Percentiles rank a stretch among this genome's conserved stretches.
These are phyloP conservation scores for Harlomillsia oculata DNA, from an alignment of 1,140 invertebrate genomes.

Conservation along the genomic window DNA sequence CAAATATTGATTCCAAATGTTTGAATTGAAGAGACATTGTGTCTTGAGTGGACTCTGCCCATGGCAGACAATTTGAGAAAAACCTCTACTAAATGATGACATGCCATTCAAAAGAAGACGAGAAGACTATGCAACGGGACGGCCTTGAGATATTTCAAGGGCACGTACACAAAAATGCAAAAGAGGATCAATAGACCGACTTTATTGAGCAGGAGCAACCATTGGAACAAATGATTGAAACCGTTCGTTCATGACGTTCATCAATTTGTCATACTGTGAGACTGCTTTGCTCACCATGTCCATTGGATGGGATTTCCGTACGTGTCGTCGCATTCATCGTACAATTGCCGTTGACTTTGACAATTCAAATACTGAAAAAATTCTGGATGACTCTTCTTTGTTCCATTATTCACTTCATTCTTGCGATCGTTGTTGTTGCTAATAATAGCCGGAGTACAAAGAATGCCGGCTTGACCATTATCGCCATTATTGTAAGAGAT, in stretches of 20 bases:
- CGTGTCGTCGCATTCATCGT: too few species aligned
- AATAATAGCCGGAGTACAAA: too few species aligned
- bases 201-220: background rate
- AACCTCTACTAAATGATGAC: background rate
- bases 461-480: too few species aligned
- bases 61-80: background rate
- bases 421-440: too few species aligned
- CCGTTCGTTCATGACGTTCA: slow-evolving; percentile 29
- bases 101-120: background rate
- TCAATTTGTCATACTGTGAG: slow-evolving; percentile 33
- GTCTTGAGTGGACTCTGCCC: background rate
- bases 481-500: too few species aligned
- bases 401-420: too few species aligned
- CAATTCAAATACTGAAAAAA: too few species aligned
- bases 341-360: too few species aligned
- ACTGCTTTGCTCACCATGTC: too few species aligned
- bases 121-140: background rate
- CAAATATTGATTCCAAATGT: background rate
- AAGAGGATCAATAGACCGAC: background rate
- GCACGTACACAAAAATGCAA: background rate
- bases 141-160: background rate
- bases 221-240: background rate
- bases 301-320: too few species aligned
- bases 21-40: too few species aligned
- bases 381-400: too few species aligned